phyloP scores from a whole-genome alignment of 1,140 invertebrate species.

The Spodoptera litura region DNA sequence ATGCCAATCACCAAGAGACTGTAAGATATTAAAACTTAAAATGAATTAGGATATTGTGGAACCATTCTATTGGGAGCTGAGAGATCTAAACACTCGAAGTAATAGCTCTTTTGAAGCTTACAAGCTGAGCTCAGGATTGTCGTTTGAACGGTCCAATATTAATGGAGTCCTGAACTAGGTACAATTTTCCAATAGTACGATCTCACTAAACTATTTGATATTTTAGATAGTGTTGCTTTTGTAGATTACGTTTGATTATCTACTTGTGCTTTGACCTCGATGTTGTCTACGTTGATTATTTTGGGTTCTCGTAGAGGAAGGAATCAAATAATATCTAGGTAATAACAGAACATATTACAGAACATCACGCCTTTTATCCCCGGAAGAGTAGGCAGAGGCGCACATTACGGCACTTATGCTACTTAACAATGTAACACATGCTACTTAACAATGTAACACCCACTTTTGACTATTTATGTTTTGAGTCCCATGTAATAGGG shows the following conservation, averaged over 20 bases:
- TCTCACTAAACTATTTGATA: neutral
- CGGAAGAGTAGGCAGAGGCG: too few relatives aligned
- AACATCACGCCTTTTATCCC: too few relatives aligned
- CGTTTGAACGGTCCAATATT: constrained; percentile 5
- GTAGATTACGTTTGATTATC: too few relatives aligned
- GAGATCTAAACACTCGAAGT: constrained; percentile 13
- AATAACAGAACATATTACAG: too few relatives aligned
- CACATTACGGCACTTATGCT: too few relatives aligned
- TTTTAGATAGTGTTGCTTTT: neutral
- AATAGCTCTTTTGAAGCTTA: constrained; percentile 25
- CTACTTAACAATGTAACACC: too few relatives aligned
- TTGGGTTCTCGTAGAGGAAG: too few relatives aligned
- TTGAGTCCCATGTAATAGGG: too few relatives aligned
- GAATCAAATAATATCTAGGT: too few relatives aligned
- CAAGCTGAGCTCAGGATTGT: neutral
- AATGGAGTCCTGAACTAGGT: neutral
- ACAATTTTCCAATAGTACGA: constrained; percentile 9
- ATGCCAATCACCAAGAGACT: neutral
- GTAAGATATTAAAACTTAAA: neutral
- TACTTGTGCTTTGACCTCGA: neutral
- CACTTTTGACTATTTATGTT: too few relatives aligned
- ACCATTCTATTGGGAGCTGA: constrained; percentile 11
- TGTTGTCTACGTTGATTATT: too few relatives aligned
- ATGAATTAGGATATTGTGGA: neutral
- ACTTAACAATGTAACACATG: too few relatives aligned